Percentiles rank a stretch among this genome's conserved stretches.
These are phyloP conservation scores for Scopus umbretta DNA, from an alignment of 2,113 vertebrate genomes.

Conservation along the genomic window DNA sequence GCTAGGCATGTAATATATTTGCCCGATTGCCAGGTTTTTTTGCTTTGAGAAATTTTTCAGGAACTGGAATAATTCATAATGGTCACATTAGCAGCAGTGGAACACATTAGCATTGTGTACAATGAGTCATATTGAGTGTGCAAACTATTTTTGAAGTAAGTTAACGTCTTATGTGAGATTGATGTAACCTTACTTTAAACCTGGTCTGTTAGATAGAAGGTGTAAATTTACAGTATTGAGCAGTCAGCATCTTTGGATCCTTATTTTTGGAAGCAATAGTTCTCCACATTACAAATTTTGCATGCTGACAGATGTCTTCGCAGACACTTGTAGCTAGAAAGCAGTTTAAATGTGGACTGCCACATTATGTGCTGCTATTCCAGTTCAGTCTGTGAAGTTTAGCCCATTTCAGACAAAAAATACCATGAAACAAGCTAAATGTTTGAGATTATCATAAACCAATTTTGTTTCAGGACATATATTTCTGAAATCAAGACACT, in stretches of 20 bases:
- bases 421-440: not conserved
- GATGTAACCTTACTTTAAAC: not conserved
- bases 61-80: not conserved
- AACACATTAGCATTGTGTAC: not conserved
- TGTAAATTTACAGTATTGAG: not conserved
- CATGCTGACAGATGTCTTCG: not conserved
- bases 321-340: not conserved
- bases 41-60: not conserved
- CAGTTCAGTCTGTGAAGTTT: not conserved
- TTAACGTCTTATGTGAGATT: not conserved
- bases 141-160: not conserved
- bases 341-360: not conserved
- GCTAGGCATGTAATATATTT: not conserved
- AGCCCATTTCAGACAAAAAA: not conserved
- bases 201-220: not conserved
- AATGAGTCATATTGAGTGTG: not conserved
- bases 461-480: not conserved
- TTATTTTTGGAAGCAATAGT: not conserved
- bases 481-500: not conserved
- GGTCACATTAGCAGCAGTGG: not conserved
- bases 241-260: not conserved
- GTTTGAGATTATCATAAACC: not conserved
- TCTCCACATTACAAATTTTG: not conserved
- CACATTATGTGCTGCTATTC: conserved; percentile 77
- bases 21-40: not conserved